Evolutionary conservation across 2,797 vertebrate species (phyloP), one percentile per base, ranked within the genome.

Genomic region (Lutjanus argentimaculatus): DNA sequence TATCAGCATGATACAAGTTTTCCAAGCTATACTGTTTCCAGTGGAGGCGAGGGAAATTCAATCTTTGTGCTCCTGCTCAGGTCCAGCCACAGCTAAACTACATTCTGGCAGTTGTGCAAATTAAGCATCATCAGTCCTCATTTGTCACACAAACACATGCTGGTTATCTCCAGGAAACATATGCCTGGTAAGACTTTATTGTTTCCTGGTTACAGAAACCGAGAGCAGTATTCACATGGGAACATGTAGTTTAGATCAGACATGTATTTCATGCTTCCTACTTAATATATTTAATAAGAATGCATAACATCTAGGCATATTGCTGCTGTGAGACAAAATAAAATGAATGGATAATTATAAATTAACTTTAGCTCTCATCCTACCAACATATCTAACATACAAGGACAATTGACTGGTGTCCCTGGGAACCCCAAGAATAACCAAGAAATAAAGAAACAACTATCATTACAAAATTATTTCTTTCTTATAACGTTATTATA

Each of bases 131-230:
- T 78, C 68, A 42, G 53, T 40, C n/a, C 55, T 51, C 16, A 49
- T 21, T 21, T 59, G 61, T 53, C 22, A 66, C 52, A 75, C 21
- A 71, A 43, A 75, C 42, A 64, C 16, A 42, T 8, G n/a, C 36
- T 73, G 17, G 51, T 84, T 90, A 91, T 93, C 89, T 79, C 7
- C 40, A 78, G 80, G 84, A 91, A 91, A 82, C 83, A 87, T 70
- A 45, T 62, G 51, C 11, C 74, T 40, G 8, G 22, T 22, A 21
- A 52, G 62, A 25, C 21, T 57, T 71, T 40, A 52, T 62, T 67
- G 48, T 80, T 72, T 87, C 75, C 63, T 72, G 22, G 62, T 72
- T 45, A 74, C 57, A 64, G 52, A 75, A 56, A 77, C 48, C 48
- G 51, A 62, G 21, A 15, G 1, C 30, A 25, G 21, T 15, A 10